Evolutionary conservation across 2,888 invertebrate species (phyloP).

Genomic region (Stomorhina lunata): DNA sequence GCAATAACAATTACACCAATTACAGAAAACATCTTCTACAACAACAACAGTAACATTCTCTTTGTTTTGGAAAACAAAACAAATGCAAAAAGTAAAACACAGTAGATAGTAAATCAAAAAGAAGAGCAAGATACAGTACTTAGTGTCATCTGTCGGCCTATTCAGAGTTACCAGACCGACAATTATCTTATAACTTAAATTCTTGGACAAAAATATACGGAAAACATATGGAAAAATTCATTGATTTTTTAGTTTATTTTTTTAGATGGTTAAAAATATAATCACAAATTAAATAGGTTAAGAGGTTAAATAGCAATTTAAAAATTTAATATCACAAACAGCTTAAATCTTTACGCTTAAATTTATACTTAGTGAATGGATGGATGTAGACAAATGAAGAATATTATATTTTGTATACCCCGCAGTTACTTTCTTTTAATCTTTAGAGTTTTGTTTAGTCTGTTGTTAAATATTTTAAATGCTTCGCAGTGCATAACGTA

Average conservation of each 20-base stretch:
- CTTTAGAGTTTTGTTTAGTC: not conserved
- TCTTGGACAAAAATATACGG: not conserved
- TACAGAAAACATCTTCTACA: too few relatives aligned
- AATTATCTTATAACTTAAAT: too few relatives aligned
- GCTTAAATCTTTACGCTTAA: not conserved
- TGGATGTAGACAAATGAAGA: not conserved
- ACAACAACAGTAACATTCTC: not conserved
- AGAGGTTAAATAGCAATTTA: constrained; percentile 23
- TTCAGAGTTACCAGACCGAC: not conserved
- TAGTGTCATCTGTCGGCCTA: not conserved
- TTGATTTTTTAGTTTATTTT: not conserved
- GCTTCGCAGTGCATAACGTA: constrained; percentile 53
- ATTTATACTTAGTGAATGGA: constrained; percentile 1
- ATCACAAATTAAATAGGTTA: constrained; percentile 21
- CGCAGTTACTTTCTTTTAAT: not conserved
- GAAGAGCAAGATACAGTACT: too few relatives aligned
- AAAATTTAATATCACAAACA: not conserved
- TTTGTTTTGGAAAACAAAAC: too few relatives aligned
- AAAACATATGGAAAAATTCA: not conserved
- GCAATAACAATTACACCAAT: not conserved
- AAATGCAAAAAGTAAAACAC: too few relatives aligned
- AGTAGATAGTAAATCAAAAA: too few relatives aligned
- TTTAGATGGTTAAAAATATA: too few relatives aligned
- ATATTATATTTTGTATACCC: not conserved
- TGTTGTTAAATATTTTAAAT: constrained; percentile 22